Evolutionary conservation across 2,113 vertebrate genomes (phyloP).

Genomic region (Sitta europaea): DNA sequence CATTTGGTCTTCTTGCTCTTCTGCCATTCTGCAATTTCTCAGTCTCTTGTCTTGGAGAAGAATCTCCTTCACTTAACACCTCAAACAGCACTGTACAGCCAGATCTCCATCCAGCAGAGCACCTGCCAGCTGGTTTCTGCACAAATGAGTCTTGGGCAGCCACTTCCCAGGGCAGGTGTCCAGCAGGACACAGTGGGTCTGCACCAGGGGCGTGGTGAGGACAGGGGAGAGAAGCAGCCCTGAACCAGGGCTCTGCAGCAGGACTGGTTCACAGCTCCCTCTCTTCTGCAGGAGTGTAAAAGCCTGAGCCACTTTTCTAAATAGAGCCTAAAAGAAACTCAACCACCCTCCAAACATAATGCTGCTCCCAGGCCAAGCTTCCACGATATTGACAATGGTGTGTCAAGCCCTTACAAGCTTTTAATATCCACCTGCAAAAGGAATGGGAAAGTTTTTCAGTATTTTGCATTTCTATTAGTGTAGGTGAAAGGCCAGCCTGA

Average conservation of each 20-base stretch:
- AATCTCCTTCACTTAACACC: background rate
- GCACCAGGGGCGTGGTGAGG: background rate
- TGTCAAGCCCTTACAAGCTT: background rate
- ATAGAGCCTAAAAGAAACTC: background rate
- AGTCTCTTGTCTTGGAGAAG: background rate
- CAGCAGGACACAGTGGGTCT: background rate
- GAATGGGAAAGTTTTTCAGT: background rate
- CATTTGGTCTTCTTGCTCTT: background rate
- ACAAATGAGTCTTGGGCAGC: background rate
- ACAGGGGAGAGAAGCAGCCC: background rate
- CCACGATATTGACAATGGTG: too few species aligned
- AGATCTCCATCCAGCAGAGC: background rate
- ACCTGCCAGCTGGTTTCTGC: background rate
- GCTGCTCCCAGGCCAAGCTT: background rate
- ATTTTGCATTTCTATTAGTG: background rate
- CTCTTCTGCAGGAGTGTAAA: background rate
- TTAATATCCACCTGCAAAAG: background rate
- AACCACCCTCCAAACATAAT: accelerated
- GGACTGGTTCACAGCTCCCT: background rate
- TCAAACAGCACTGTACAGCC: accelerated
- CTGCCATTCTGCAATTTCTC: background rate
- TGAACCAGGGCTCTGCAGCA: background rate
- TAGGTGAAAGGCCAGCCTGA: background rate
- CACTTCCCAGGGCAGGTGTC: accelerated
- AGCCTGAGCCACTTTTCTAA: background rate